Base-by-base conservation (phyloP, 2,888 invertebrate genomes). In the Neoascia interrupta region DNA sequence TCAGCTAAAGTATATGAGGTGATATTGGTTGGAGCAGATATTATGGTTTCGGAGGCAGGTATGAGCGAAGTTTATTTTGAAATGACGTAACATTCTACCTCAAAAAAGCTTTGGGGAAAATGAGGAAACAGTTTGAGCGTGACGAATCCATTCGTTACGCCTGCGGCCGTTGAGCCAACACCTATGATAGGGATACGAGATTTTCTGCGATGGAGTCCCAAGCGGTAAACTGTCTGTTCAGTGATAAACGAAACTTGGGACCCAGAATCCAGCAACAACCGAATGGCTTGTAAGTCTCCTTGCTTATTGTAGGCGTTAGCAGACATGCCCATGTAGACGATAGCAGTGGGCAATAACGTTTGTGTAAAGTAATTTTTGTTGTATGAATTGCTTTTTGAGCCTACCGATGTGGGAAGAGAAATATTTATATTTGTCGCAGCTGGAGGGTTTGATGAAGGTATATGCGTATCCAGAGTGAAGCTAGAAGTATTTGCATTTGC, bases 51-150 rank as follows among this genome's bases (percentile, higher is more conserved):
- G 21, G 23, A 37, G 1, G 26, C 36, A 18, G 60, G 47, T 4
- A 49, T 8, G 11, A 61, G 6, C 2, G 61, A 61, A 8, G 39
- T 49, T 1, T 39, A 13, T n/a, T 61, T 61, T 11, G 61, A 49
- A 13, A 61, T 47, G 13, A 61, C 37, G 10, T 45, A 11, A 8
- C 36, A 61, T n/a, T 61, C 11, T 1, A 61, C 31, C 10, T 47
- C 18, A 23, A 61, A 21, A 2, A 19, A 61, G 21, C 15, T 8
- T 1, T 26, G 15, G 8, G 8, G 5, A 45, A 23, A 26, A 11
- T 23, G 13, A n/a, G 47, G 47, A 16, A 26, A 37, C 21, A 60
- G 34, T 23, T 45, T 31, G 3, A 60, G 23, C 0, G 21, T 19
- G 18, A 43, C 41, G 21, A n/a, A 21, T 43, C 49, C 49, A 18